Evolutionary conservation across 1,140 invertebrate species (phyloP).

Genomic region (Apis mellifera): Amel_HAv3.1 CM009940.2:9238501-9239000

Average conservation of each 20-base stretch:
- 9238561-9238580: not conserved
- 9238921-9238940: not conserved
- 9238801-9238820: not conserved
- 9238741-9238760: not conserved
- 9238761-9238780: not conserved
- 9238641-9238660: not conserved
- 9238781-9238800: not conserved
- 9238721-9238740: not conserved
- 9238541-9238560: not conserved
- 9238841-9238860: no score
- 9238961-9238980: not conserved
- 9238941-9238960: no score
- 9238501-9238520: no score
- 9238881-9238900: no score
- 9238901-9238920: no score
- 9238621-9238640: not conserved
- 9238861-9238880: no score
- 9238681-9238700: not conserved
- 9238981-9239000: not conserved
- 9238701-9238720: conserved; percentile 10
- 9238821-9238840: not conserved
- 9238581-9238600: not conserved
- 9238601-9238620: no score
- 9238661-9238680: not conserved
- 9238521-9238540: not conserved